Base-by-base conservation (phyloP, 2,888 invertebrate species). In the Dioctria linearis region DNA sequence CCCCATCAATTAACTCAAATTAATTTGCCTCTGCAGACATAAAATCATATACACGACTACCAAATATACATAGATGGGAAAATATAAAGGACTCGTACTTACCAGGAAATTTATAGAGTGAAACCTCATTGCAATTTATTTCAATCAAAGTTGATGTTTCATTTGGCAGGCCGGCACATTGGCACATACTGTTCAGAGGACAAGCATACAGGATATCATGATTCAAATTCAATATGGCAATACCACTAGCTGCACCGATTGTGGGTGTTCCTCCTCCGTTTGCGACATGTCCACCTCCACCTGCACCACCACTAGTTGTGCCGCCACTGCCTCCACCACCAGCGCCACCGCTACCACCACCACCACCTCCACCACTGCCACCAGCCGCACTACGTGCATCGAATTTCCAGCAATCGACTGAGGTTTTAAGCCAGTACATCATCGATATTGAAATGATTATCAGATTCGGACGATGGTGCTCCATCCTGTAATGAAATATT, bases 71-170 rank as follows among this genome's bases (percentile, higher is more conserved):
- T 2, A 25, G 25, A 25, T 25, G 25, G 25, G 25, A 25, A 25
- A 25, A 25, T 25, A 25, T 25, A 25, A 25, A 25, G 25, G 25
- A 25, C 25, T 25, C 25, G 25, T 69, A 85, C 88, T 88, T 84
- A 89, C 89, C 89, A 85, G 89, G 89, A 87, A 89, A 89, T 86
- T 89, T 89, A 85, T 88, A 89, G 76, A 89, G 85, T 82, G 87
- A 86, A 85, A 89, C 89, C 84, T 89, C 88, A 85, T 89, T 89
- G 86, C 89, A 89, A 87, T 88, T 89, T 85, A 89, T 89, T 86
- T 89, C 88, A 86, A 89, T 87, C 85, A 89, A 84, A 66, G 88
- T 88, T 83, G 87, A 86, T 83, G 89, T 89, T 85, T 89, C 89
- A 84, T 89, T 89, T 82, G 89, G 88, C 85, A 89, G 83, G 5